A percentile compares a stretch with the other conserved stretches of the same genome.
Conservation (phyloP, 2,888 invertebrate genomes). For the Rhabditoides inermis region DNA sequence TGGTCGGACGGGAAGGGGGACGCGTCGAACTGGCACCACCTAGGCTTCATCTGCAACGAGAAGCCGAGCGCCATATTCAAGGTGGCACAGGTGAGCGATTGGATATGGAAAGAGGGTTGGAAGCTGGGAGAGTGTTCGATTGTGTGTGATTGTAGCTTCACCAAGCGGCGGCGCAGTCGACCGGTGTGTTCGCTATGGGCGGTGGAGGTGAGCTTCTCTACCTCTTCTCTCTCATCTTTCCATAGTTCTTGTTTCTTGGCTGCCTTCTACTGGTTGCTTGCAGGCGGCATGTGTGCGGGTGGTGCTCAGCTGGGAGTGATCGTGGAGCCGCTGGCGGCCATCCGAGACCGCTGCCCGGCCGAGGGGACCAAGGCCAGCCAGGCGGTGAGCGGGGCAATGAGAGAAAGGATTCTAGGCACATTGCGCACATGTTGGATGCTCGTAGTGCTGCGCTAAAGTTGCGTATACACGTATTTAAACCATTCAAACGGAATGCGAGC, state of each 20-base stretch:
- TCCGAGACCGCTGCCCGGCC: constrained; percentile 54
- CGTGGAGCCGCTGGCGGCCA: constrained; percentile 65
- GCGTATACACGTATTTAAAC: too few species aligned
- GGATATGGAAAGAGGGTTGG: background rate
- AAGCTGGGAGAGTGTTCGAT: background rate
- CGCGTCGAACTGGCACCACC: constrained; percentile 71
- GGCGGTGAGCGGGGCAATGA: constrained; percentile 12
- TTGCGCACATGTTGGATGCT: background rate
- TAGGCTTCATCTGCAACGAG: constrained; percentile 81
- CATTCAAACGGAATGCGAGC: too few species aligned
- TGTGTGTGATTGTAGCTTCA: constrained; percentile 13
- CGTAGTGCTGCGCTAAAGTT: too few species aligned
- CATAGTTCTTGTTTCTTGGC: too few species aligned
- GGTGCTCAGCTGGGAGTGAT: constrained; percentile 77
- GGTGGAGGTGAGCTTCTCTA: too few species aligned
- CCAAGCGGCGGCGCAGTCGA: constrained; percentile 16
- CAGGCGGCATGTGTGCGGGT: background rate
- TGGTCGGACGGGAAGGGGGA: constrained; percentile 81
- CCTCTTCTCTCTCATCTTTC: too few species aligned
- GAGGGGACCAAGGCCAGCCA: constrained; percentile 50
- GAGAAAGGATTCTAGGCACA: background rate
- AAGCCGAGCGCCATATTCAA: constrained; percentile 97
- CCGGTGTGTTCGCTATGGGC: constrained; percentile 12
- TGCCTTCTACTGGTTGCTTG: too few species aligned
- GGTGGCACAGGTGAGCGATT: constrained; percentile 65